A percentile compares a stretch with the other conserved stretches of the same genome.
phyloP scores from a whole-genome alignment of 2,888 invertebrate species.

The Anagyrus pseudococci region DNA sequence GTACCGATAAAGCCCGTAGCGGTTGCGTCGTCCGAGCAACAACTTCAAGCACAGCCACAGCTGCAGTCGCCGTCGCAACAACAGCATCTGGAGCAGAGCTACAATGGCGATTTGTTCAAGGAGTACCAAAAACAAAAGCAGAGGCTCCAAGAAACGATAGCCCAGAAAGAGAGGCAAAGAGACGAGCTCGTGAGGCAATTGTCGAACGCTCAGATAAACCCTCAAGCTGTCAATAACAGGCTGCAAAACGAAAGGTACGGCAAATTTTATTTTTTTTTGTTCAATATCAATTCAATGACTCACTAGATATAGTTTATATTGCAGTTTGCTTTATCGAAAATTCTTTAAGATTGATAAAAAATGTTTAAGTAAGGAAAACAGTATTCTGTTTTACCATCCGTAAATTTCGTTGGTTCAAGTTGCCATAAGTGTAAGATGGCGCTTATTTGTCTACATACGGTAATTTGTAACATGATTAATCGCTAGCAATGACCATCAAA shows the following conservation, averaged over 20 bases:
- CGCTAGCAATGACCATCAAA: too few relatives aligned
- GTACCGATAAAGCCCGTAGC: constrained; percentile 47
- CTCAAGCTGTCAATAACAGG: constrained; percentile 60
- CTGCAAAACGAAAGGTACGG: constrained; percentile 64
- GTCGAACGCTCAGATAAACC: constrained; percentile 56
- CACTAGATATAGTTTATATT: too few relatives aligned
- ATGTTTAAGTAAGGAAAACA: too few relatives aligned
- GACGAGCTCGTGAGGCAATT: constrained; percentile 65
- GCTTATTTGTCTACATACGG: too few relatives aligned
- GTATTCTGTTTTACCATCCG: too few relatives aligned
- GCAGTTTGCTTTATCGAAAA: too few relatives aligned
- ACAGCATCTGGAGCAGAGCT: constrained; percentile 62
- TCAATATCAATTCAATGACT: too few relatives aligned
- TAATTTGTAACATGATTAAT: too few relatives aligned
- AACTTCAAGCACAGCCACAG: background rate
- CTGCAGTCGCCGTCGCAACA: background rate
- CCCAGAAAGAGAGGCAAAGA: constrained; percentile 64
- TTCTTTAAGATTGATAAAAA: too few relatives aligned
- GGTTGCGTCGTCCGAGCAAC: constrained; percentile 40
- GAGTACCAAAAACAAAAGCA: constrained; percentile 83
- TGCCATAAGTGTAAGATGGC: too few relatives aligned
- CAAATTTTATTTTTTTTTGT: too few relatives aligned
- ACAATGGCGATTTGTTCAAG: constrained; percentile 75
- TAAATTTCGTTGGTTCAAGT: too few relatives aligned
- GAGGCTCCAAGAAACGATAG: constrained; percentile 68